Evolutionary conservation across 2,113 vertebrate genomes (phyloP).

Genomic region (Mugil cephalus): DNA sequence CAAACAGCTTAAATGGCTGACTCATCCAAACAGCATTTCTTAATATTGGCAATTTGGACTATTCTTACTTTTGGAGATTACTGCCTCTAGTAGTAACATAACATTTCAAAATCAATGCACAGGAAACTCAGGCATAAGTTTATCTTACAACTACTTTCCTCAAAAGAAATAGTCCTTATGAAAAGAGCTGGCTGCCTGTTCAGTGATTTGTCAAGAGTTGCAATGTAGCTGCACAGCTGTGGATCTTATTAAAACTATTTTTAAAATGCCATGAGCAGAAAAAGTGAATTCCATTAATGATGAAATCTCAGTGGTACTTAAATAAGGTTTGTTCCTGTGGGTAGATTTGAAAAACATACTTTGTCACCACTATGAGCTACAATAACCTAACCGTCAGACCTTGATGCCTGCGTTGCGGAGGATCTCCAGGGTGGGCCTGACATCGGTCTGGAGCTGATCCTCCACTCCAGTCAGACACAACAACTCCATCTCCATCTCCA

Average conservation of each 20-base stretch:
- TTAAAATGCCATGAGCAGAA: background rate
- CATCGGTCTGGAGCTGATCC: conserved; percentile 94
- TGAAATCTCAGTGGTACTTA: background rate
- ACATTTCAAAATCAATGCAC: background rate
- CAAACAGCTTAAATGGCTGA: background rate
- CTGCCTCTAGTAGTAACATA: background rate
- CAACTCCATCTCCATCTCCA: conserved; percentile 99
- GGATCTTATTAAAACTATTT: background rate
- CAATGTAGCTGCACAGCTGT: background rate
- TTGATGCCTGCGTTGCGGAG: conserved; percentile 97
- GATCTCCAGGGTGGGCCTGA: conserved; percentile 95
- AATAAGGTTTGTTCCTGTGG: background rate
- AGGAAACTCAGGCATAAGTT: background rate
- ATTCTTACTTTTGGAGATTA: background rate
- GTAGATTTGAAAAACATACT: conserved; percentile 26
- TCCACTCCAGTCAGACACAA: conserved; percentile 96
- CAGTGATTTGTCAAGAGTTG: background rate
- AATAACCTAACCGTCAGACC: conserved; percentile 74
- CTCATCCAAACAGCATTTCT: background rate
- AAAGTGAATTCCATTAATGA: background rate
- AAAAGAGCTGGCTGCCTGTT: background rate
- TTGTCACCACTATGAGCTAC: conserved; percentile 15
- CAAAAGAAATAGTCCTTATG: no score
- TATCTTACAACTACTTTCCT: background rate
- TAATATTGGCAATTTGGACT: background rate